phyloP scores from a whole-genome alignment of 2,797 vertebrate genomes.

The Hypotaenidia philippensis region DNA sequence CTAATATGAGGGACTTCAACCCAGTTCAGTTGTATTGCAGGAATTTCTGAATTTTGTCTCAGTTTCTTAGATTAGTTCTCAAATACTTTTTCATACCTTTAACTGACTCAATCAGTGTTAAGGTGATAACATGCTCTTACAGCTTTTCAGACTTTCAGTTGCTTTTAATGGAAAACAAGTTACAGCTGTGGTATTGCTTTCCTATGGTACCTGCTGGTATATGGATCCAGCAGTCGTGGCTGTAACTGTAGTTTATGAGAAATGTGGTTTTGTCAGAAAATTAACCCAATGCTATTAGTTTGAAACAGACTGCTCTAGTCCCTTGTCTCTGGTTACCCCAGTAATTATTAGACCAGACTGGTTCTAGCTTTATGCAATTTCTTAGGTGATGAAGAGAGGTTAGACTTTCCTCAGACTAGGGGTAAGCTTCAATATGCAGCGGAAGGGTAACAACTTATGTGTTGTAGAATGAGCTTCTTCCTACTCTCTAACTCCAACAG shows the following conservation, averaged over 20 bases:
- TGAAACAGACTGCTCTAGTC: background rate
- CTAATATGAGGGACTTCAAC: background rate
- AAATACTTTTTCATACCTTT: background rate
- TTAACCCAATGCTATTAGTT: background rate
- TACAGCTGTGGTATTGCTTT: background rate
- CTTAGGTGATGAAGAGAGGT: background rate
- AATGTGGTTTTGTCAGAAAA: background rate
- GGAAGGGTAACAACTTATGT: background rate
- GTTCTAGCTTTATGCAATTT: background rate
- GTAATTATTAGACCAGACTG: background rate
- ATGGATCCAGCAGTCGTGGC: background rate
- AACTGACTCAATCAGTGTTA: background rate
- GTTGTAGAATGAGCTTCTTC: background rate
- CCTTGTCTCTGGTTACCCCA: background rate
- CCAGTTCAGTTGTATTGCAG: background rate
- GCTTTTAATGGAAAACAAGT: background rate
- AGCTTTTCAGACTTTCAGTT: background rate
- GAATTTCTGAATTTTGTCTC: background rate
- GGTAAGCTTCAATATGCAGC: background rate
- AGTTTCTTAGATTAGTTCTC: background rate
- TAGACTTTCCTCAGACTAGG: background rate
- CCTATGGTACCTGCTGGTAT: background rate
- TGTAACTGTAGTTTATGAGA: background rate
- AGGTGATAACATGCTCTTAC: background rate
- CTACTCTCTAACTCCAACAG: background rate